phyloP scores from a whole-genome alignment of 2,113 vertebrate species.

The Sylvietta virens region DNA sequence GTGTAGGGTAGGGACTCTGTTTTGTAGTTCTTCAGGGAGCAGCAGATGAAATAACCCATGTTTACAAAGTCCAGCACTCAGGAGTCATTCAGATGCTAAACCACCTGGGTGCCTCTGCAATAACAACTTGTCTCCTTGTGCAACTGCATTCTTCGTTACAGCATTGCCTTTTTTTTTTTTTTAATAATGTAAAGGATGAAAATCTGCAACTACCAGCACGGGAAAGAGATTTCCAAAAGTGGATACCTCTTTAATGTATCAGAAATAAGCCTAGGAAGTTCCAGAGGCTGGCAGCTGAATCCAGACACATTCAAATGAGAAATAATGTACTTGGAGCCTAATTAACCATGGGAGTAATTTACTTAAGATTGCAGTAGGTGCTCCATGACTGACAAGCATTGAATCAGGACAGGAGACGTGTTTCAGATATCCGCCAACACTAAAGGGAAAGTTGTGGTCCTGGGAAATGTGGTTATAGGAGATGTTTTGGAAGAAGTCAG shows the following conservation, averaged over 20 bases:
- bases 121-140: not conserved
- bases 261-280: not conserved
- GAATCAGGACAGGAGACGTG: not conserved
- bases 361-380: not conserved
- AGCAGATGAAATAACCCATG: not conserved
- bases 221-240: not conserved
- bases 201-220: not conserved
- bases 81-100: not conserved
- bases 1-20: not conserved
- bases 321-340: conserved; percentile 7
- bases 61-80: not conserved
- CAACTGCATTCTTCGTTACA: not conserved
- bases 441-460: not conserved
- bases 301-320: conserved; percentile 2
- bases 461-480: not conserved
- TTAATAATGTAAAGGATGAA: not conserved
- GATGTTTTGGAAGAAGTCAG: not conserved
- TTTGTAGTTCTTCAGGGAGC: not conserved
- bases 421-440: not conserved
- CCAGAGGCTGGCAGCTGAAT: not conserved
- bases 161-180: not conserved
- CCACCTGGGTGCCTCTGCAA: not conserved
- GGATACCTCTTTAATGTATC: not conserved
- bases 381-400: not conserved
- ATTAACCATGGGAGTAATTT: conserved; percentile 25